Percentiles rank a stretch among this genome's conserved stretches.
These are phyloP conservation scores for Herpetotheres cachinnans DNA, from an alignment of 2,113 vertebrate genomes.

Conservation along the genomic window DNA sequence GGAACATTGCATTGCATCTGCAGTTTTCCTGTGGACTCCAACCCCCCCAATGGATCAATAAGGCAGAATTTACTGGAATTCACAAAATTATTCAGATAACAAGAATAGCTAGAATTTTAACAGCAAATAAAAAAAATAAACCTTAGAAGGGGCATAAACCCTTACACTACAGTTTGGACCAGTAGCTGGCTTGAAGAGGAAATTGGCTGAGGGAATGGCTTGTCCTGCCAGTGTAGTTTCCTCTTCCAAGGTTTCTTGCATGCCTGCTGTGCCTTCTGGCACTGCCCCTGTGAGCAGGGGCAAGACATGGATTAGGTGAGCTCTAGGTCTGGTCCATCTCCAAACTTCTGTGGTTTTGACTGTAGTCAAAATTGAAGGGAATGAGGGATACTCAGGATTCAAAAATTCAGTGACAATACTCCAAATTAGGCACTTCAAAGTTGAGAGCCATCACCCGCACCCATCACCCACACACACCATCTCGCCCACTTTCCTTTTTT, in stretches of 20 bases:
- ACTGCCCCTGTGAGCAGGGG: neutral
- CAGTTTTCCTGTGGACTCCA: neutral
- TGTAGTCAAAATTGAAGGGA: neutral
- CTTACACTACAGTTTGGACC: neutral
- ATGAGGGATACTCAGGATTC: neutral
- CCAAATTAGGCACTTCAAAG: neutral
- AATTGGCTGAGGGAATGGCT: neutral
- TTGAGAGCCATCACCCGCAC: neutral
- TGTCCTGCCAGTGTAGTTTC: neutral
- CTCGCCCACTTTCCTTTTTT: neutral
- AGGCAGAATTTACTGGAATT: neutral
- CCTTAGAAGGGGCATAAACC: neutral
- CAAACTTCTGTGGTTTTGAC: neutral
- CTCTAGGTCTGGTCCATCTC: neutral
- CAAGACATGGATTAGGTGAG: neutral
- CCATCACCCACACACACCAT: neutral
- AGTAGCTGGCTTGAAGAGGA: neutral
- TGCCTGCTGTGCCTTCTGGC: neutral
- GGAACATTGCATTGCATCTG: neutral
- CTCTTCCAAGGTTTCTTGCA: neutral
- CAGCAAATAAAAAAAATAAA: neutral
- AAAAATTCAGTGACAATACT: neutral
- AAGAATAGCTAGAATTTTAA: neutral
- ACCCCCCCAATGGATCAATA: neutral
- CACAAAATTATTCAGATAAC: neutral